phyloP scores from a whole-genome alignment of 2,113 vertebrate genomes.

The Chloebia gouldiae region DNA sequence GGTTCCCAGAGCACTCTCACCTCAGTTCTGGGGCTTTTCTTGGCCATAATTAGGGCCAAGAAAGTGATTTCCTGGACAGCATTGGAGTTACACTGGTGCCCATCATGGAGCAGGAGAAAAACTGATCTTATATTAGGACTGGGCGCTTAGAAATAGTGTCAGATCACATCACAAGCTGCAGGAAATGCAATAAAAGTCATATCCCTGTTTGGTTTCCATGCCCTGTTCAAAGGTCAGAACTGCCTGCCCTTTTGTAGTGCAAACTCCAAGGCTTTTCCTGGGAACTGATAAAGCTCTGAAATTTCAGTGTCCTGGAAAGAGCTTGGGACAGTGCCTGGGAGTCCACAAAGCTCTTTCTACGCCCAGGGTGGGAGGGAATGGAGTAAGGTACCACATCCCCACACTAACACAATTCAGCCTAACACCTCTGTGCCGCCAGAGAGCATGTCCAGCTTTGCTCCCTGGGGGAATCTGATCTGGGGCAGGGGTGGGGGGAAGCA shows the following conservation, averaged over 20 bases:
- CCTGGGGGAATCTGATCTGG: background rate
- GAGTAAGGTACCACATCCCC: rapidly evolving
- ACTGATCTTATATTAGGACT: background rate
- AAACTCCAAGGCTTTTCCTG: background rate
- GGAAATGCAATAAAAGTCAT: background rate
- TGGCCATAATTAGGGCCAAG: background rate
- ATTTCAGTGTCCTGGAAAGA: background rate
- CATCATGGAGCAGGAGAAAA: background rate
- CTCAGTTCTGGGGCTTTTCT: background rate
- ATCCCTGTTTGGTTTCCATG: rapidly evolving
- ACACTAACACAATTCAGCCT: background rate
- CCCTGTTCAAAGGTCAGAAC: background rate
- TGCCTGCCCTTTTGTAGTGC: background rate
- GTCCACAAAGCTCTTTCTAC: background rate
- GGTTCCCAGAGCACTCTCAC: background rate
- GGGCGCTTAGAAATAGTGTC: background rate
- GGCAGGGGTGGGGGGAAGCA: background rate
- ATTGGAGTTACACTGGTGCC: background rate
- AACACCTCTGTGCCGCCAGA: background rate
- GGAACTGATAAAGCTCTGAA: background rate
- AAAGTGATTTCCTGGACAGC: background rate
- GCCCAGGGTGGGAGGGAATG: background rate
- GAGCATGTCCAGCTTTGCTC: background rate
- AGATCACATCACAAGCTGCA: background rate
- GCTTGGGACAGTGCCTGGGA: background rate